Base-by-base conservation (phyloP, 2,797 vertebrate species). In the Anas capensis region DNA sequence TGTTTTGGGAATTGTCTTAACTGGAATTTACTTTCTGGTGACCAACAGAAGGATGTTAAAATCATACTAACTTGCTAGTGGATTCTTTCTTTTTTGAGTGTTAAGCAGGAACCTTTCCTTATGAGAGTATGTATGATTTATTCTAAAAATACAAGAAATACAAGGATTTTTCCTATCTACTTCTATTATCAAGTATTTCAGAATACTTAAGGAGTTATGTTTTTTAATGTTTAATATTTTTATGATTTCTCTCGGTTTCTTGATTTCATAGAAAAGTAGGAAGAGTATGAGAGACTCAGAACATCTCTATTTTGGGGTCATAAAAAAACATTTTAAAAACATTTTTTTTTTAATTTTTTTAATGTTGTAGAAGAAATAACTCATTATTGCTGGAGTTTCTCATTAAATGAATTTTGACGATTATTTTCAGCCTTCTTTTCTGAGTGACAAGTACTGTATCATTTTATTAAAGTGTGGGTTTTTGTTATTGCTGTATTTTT, bases 401-500 rank as follows among this genome's bases (percentile, higher is more conserved):
- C 11, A 57, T 57, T 70, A 51, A 77, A 34, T 66, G 73, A 51
- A 33, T 61, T 29, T 17, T 75, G 40, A 42, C 8, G 8, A 8
- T 18, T 73, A 2, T 73, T 87, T 80, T 53, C 44, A 65, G 13
- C n/a, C 16, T 48, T 48, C 9, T 82, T 71, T 86, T 64, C 36
- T 36, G 44, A 71, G 26, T 75, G n/a, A 75, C 20, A 33, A 78
- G 15, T 81, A 49, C 36, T 46, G 3, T 64, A 70, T 6, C 8
- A 27, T 75, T 71, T 14, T 24, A 60, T 27, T 36, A 72, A 29
- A 36, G 4, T 29, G 19, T 38, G 4, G 10, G 7, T 0, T 0
- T 27, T 53, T 23, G 27, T 62, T 62, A 26, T 66, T 66, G 62
- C 62, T 44, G 21, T 11, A 7, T 31, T 20, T 34, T 79, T 87